Base-by-base conservation (phyloP, 2,888 invertebrate species). In the Phrixothrix hirtus region DNA sequence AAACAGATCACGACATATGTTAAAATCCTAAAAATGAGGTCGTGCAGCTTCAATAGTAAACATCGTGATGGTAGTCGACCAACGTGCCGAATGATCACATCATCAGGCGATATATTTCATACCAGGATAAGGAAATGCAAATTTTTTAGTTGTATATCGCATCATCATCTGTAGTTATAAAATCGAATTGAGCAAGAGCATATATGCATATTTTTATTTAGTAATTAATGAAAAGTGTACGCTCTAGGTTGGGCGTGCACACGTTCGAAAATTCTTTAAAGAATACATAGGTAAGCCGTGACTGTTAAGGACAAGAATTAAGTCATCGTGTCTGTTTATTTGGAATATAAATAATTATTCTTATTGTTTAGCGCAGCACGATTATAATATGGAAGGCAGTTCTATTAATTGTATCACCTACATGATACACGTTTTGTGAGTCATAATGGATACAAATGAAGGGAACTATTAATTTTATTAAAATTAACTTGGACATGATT, bases 1-100 rank as follows among this genome's bases (percentile, higher is more conserved):
- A 69, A 69, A 67, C 67, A 66, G 65, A 67, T 64, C 69, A 69
- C 68, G 69, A 69, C 69, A 69, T 68, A 67, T 68, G 69, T 69
- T 67, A 64, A 67, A 66, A 66, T 59, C 49, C 55, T 61, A 69
- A 69, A 68, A 68, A 65, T 60, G 37, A 45, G 57, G 59, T 69
- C 69, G 69, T 68, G 69, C 64, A 58, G 31, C 65, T 64, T 68
- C 67, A 62, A 51, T 61, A 62, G 46, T 44, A 36, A 60, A 60
- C 57, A 57, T 68, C 69, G 69, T 69, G 69, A 69, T 68, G 59
- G 67, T 67, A 68, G 66, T 63, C 60, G 58, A 56, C 62, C 62
- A 63, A 63, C 64, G 64, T 64, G 67, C 63, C 47, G 59, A 56
- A 60, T 64, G 67, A 67, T 67, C 65, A 64, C 65, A 66, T 66